These are phyloP conservation scores for Gavia stellata DNA, from an alignment of 2,113 vertebrate species.

Conservation along the genomic window DNA sequence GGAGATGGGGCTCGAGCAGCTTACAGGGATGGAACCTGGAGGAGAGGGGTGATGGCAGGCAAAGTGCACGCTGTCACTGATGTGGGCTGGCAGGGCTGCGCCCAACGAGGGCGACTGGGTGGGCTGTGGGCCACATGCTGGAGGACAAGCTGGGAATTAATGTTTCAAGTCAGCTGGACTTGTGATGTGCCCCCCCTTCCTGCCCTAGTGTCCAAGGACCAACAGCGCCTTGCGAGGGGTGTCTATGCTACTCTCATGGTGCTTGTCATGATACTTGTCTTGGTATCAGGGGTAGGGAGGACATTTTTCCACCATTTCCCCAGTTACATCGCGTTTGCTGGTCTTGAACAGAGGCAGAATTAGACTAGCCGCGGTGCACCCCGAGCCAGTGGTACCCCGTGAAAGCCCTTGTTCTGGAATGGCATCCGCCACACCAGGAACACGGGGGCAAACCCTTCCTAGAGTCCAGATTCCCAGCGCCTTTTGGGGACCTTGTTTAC, in stretches of 20 bases:
- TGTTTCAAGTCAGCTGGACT: neutral
- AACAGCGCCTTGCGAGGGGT: fast-evolving
- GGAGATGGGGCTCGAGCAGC: neutral
- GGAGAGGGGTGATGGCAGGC: neutral
- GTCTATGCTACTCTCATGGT: fast-evolving
- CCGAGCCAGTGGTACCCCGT: fast-evolving
- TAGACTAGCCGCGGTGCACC: neutral
- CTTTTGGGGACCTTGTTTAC: conserved; percentile 20
- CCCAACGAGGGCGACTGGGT: fast-evolving
- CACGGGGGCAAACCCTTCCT: neutral
- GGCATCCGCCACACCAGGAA: neutral
- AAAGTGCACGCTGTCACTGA: fast-evolving
- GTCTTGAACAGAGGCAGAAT: neutral
- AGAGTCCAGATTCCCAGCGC: neutral
- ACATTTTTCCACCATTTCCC: neutral
- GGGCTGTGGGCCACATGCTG: neutral
- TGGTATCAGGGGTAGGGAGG: neutral
- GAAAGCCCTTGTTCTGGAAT: neutral
- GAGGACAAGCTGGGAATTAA: neutral
- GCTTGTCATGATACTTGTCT: neutral
- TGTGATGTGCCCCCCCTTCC: neutral
- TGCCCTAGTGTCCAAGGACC: neutral
- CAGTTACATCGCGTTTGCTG: neutral
- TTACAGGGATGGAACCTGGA: neutral
- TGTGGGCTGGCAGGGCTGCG: neutral